Evolutionary conservation across 1,140 invertebrate species (phyloP).

Genomic region (Dinoponera quadriceps): DNA sequence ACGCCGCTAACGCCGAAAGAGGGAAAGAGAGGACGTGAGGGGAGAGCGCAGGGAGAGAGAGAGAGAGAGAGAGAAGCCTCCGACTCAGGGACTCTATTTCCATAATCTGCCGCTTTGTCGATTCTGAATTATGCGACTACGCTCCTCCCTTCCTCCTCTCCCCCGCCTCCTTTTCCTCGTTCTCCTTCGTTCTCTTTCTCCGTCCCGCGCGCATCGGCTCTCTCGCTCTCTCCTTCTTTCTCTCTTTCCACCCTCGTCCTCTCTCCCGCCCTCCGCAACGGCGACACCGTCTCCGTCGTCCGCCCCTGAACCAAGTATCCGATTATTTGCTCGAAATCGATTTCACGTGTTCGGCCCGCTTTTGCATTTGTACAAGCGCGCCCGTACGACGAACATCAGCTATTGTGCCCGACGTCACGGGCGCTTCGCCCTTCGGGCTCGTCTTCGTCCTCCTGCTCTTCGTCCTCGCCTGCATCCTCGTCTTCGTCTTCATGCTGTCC

Average conservation of each 20-base stretch:
- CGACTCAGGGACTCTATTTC: constrained; percentile 84
- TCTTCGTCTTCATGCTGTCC: constrained; percentile 16
- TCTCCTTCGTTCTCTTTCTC: constrained; percentile 65
- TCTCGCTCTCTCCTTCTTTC: constrained; percentile 55
- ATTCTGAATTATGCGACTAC: constrained; percentile 85
- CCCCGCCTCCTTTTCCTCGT: constrained; percentile 64
- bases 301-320: constrained; percentile 79
- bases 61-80: constrained; percentile 69
- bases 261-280: not conserved
- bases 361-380: constrained; percentile 78
- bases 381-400: constrained; percentile 69
- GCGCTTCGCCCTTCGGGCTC: constrained; percentile 53
- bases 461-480: constrained; percentile 34
- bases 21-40: constrained; percentile 45
- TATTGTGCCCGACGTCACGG: constrained; percentile 63
- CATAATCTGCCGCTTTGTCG: constrained; percentile 86
- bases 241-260: constrained; percentile 24
- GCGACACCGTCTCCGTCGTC: constrained; percentile 56
- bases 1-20: constrained; percentile 50
- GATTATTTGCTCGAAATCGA: constrained; percentile 85
- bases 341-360: constrained; percentile 82
- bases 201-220: constrained; percentile 33
- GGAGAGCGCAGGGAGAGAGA: constrained; percentile 48
- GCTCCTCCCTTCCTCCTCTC: constrained; percentile 76
- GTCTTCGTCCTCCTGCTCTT: constrained; percentile 28